Evolutionary conservation across 1,140 invertebrate genomes (phyloP), one percentile per base, ranked within the genome.

Genomic region (Pseudomyrmex cubaensis): DNA sequence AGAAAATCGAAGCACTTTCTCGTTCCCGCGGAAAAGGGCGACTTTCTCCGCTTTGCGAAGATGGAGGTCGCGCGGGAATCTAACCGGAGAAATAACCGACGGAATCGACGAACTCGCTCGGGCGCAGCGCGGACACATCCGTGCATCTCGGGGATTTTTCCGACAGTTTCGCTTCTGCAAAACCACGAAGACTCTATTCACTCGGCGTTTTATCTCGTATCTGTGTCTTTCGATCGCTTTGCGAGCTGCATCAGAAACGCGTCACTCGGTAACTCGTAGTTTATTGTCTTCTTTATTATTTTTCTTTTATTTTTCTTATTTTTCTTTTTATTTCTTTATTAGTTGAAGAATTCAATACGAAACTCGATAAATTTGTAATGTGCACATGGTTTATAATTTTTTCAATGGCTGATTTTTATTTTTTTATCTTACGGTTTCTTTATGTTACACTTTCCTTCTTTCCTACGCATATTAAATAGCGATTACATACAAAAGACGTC

Each of bases 1-100:
- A n/a, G 63, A 77, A 66, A 83, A 83, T 83, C 57, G 82, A 83
- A 83, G 61, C 61, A 78, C 74, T 82, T 62, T 82, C 44, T 64
- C 48, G 72, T 76, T 64, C 22, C 61, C 54, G 35, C 57, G 12
- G 50, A 56, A 83, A 83, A 66, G 62, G 72, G 73, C 52, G 35
- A 77, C 74, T 80, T 78, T 50, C 61, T 20, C 80, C 52, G 80
- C 50, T 76, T 64, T 56, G 59, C 44, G 25, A 48, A 78, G 64
- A 83, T 83, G 62, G 73, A 50, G 22, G 22, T 20, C 64, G 50
- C 20, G 57, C 52, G 52, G 25, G 66, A 66, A 77, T 50, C 61
- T 50, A 83, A 83, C 48, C 57, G 61, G 52, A 77, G 62, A 83
- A 35, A 83, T 76, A 77, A 83, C 52, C 73, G 73, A 20, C 20